Base-by-base conservation (phyloP, 2,113 vertebrate species). In the Antigone vipio region DNA sequence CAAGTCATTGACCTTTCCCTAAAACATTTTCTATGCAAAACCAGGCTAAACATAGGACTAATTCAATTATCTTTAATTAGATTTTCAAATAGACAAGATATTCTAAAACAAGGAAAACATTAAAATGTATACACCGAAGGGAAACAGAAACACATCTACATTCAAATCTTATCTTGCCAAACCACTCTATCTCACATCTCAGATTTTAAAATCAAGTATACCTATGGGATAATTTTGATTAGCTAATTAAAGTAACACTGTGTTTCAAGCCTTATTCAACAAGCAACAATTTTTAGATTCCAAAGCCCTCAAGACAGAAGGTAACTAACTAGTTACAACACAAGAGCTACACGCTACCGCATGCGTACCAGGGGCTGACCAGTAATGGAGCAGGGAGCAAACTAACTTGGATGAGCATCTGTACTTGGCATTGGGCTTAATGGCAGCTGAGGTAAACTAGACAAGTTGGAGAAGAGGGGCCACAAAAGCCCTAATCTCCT, bases 51-150 rank as follows among this genome's bases (percentile, higher is more conserved):
- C 64, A 93, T 92, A 96, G 91, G 18, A 67, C 80, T 97, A 92
- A 93, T 92, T 84, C 80, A 76, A 91, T 93, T 95, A 95, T 17
- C 68, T 93, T 92, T 91, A 90, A 96, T 93, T 88, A 96, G 58
- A 77, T 95, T 96, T 95, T 95, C 89, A 95, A 95, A 66, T 50
- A 93, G 63, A 92, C 79, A 86, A 85, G 78, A 26, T 90, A 85
- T 32, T 62, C 56, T 56, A 85, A 72, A 90, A 64, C 0, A 5
- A 85, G 74, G 63, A 64, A 95, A 93, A 79, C 42, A 93, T 85
- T 85, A 85, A 72, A 73, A 90, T 79, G 42, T 29, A 85, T 40
- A 83, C 90, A 68, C 53, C 5, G 4, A 80, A 88, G 9, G 75
- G 72, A 91, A 96, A 71, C 26, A 76, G 74, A 90, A 89, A 64